These are phyloP conservation scores for Sinodicranocentrus sp. DNA, from an alignment of 2,888 invertebrate genomes.

Conservation along the genomic window DNA sequence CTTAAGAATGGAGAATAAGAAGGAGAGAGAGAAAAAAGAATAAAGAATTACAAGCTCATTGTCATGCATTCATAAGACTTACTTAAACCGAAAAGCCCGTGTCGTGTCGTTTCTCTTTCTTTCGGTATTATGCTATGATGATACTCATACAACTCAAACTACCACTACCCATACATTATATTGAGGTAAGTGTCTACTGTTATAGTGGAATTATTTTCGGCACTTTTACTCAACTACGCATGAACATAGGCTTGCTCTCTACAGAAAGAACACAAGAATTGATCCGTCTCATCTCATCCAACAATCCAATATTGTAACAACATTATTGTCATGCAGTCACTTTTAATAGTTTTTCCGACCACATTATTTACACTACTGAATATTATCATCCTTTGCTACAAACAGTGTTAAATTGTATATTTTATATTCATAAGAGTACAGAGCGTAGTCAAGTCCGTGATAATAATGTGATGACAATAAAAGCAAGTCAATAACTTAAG, in stretches of 20 bases:
- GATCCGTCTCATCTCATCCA: slow-evolving; percentile 57
- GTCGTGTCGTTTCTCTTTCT: slow-evolving; percentile 34
- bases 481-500: slow-evolving; percentile 69
- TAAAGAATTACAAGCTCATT: slow-evolving; percentile 62
- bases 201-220: background rate
- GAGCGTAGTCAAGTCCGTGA: slow-evolving; percentile 6
- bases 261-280: slow-evolving; percentile 43
- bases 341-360: slow-evolving; percentile 49
- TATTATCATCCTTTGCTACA: too few relatives aligned
- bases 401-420: too few relatives aligned
- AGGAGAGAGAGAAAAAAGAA: slow-evolving; percentile 26
- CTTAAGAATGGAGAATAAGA: background rate
- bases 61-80: slow-evolving; percentile 59
- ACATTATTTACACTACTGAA: background rate
- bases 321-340: slow-evolving; percentile 45
- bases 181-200: too few relatives aligned
- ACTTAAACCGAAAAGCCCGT: slow-evolving; percentile 41
- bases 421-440: background rate
- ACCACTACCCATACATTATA: too few relatives aligned
- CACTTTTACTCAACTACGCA: slow-evolving; percentile 27
- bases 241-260: slow-evolving; percentile 30
- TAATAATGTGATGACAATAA: slow-evolving; percentile 69
- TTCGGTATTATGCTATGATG: background rate
- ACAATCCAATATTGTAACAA: slow-evolving; percentile 64
- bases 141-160: too few relatives aligned